Base-by-base conservation (phyloP, 2,113 vertebrate species). In the Corydoras maculifer region DNA sequence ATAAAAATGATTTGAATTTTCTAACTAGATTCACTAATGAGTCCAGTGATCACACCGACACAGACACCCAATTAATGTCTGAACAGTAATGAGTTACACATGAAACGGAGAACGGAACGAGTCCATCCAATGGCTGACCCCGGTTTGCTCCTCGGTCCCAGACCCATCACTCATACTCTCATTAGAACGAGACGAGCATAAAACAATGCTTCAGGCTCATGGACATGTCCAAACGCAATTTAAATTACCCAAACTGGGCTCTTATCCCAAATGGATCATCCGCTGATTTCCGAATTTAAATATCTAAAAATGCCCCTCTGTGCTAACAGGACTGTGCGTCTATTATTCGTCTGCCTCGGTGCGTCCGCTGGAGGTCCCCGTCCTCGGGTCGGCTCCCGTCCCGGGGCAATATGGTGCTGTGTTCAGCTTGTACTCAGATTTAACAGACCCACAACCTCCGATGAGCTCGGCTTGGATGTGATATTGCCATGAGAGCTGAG, bases 331-430 rank as follows among this genome's bases (percentile, higher is more conserved):
- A 31, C 15, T 58, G 59, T 43, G 54, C 59, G 18, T 59, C 1
- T 12, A 13, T 25, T 18, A 7, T 25, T 57, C n/a, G 55, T 65
- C 50, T 74, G 29, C 62, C 68, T 54, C n/a, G n/a, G n/a, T 25
- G 59, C 48, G 66, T 57, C 29, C 48, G 58, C 6, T 49, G 18
- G 9, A 68, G 65, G 74, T 63, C 68, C 68, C 58, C 0, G 5
- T 15, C 62, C 29, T 50, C 50, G 49, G 57, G 15, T 70, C 58
- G 49, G 62, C 69, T 49, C 58, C 48, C 15, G 69, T 70, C 68
- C 68, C 68, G 66, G 68, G 48, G 62, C 32, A 59, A 75, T 75
- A 70, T 61, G 68, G 58, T 60, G 62, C 55, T 75, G 70, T 70
- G 64, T 64, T 70, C 57, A 75, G 74, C 68, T 75, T 68, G 48